Evolutionary conservation across 92 coral and sea anemone genomes (phyloP), one percentile per base, ranked within the genome.

Genomic region (Bergia puertoricense): DNA sequence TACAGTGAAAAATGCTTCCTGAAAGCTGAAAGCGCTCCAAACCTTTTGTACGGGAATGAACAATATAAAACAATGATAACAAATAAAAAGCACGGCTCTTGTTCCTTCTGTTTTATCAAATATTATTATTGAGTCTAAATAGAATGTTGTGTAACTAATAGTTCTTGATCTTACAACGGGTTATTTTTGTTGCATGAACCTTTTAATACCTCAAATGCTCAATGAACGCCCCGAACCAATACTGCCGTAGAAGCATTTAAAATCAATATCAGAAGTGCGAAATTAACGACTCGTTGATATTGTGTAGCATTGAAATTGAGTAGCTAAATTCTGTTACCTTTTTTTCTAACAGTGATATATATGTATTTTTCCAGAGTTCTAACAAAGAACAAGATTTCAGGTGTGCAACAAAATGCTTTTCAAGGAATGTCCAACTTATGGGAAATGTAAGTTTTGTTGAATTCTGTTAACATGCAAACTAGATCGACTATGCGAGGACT

Each of bases 321-420:
- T 14, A 57, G 7, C 69, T 56, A 15, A 10, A 37, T 54, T 45
- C 22, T 67, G 86, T 15, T 11, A 40, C 2, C 22, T 6, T 37
- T 45, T 11, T 16, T 84, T 69, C 15, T 71, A 43, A 36, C 54
- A 45, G 38, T 36, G 41, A 22, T 0, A 23, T 41, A 20, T 43
- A 23, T 15, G 36, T 85, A 45, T 82, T 56, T 54, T 48, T 54
- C 13, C 56, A 91, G 93, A 46, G 40, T 66, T 8, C 54, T 91
- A 43, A 15, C 36, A 43, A 50, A 88, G 16, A 91, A 90, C 36
- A 48, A 66, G 46, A 74, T 91, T 65, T 78, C 91, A 45, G 79
- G 77, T 71, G 65, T 91, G 86, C 91, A 87, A 22, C 89, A 79
- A 72, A 89, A 89, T 72, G 93, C 89, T n/a, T 91, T 91, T 67